Conservation (phyloP, 2,888 invertebrate genomes). For the Drosophila lutescens region DNA sequence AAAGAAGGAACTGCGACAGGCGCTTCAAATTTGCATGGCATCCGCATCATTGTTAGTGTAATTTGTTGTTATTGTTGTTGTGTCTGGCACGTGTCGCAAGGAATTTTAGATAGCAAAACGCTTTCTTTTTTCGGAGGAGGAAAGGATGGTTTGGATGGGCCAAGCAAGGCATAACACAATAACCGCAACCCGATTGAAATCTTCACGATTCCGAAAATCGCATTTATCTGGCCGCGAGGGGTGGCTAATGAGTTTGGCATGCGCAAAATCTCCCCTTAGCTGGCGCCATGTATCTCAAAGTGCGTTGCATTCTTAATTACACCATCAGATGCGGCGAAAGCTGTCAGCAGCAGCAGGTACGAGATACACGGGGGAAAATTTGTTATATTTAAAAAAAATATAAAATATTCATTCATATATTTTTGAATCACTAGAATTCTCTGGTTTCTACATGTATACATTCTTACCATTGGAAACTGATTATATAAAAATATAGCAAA, state of each 20-base stretch:
- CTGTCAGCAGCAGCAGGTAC: constrained; percentile 11
- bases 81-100: constrained; percentile 74
- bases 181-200: constrained; percentile 58
- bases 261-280: neutral
- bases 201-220: constrained; percentile 21
- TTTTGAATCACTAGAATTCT: no score
- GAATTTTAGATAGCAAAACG: constrained; percentile 62
- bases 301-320: constrained; percentile 30
- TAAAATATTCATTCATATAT: no score
- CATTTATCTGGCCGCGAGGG: constrained; percentile 36
- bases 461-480: no score
- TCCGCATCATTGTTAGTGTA: constrained; percentile 45
- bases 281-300: neutral
- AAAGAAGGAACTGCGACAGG: constrained; percentile 36
- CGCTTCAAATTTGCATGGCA: constrained; percentile 45
- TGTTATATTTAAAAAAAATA: no score
- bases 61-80: constrained; percentile 52
- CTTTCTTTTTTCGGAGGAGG: constrained; percentile 23
- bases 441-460: no score
- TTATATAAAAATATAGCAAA: no score
- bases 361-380: neutral
- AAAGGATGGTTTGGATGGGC: neutral
- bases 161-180: constrained; percentile 49
- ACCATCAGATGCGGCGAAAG: neutral
- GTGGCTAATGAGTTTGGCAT: constrained; percentile 22